phyloP scores from a whole-genome alignment of 2,888 invertebrate genomes.

The Lysandra bellargus region DNA sequence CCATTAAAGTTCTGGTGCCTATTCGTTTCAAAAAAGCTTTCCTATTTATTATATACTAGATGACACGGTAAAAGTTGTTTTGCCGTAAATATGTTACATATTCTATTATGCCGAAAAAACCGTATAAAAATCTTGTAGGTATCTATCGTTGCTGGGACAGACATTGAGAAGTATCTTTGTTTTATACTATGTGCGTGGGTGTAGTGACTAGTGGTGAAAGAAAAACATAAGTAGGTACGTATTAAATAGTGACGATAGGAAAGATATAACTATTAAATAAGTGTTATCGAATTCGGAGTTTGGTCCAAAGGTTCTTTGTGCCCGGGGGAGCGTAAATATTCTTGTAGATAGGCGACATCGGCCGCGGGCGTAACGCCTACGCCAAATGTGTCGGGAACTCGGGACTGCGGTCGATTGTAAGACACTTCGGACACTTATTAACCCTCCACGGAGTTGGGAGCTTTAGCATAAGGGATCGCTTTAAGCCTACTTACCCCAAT shows the following conservation, averaged over 20 bases:
- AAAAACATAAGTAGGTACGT: too few relatives aligned
- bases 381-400: neutral
- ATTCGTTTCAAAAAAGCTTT: neutral
- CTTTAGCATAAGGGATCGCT: neutral
- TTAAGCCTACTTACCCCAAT: neutral
- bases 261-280: neutral
- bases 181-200: too few relatives aligned
- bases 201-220: too few relatives aligned
- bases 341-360: neutral
- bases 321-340: neutral
- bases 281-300: neutral
- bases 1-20: neutral
- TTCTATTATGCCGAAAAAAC: too few relatives aligned
- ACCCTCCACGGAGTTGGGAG: neutral
- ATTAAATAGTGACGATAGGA: too few relatives aligned
- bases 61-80: neutral
- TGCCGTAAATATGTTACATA: too few relatives aligned
- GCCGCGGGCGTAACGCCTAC: neutral
- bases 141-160: too few relatives aligned
- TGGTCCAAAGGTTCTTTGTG: neutral
- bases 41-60: neutral
- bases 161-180: too few relatives aligned
- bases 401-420: neutral
- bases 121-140: too few relatives aligned
- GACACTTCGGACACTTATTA: conserved; percentile 7